Evolutionary conservation across 1,140 invertebrate species (phyloP).

Genomic region (Philopotamus ludificatus): DNA sequence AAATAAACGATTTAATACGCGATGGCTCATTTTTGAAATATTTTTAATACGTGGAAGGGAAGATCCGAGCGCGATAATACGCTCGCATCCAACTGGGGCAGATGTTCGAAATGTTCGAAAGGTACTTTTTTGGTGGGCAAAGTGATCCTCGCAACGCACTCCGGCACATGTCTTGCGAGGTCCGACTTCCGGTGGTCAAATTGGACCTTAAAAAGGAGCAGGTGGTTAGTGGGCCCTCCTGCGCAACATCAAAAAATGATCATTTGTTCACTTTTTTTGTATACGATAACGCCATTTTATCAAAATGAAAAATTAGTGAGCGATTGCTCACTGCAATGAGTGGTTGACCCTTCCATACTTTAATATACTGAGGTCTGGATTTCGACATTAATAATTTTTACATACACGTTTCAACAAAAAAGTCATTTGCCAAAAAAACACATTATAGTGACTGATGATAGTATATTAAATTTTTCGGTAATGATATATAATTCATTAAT

Average conservation of each 20-base stretch:
- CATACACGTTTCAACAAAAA: no score
- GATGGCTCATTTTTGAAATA: background rate
- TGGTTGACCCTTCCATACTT: no score
- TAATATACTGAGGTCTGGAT: no score
- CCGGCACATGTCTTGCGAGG: constrained; percentile 27
- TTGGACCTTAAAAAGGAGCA: constrained; percentile 26
- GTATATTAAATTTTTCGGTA: no score
- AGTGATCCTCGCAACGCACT: constrained; percentile 2
- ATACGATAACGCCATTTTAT: no score
- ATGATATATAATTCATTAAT: no score
- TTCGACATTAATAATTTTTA: no score
- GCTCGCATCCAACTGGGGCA: background rate
- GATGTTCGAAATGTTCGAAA: constrained; percentile 17
- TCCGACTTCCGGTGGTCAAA: constrained; percentile 26
- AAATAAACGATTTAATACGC: background rate
- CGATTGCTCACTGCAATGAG: no score
- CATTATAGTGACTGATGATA: no score
- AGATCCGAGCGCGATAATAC: constrained; percentile 14
- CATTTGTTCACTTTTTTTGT: no score
- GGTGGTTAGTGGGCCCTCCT: constrained; percentile 18
- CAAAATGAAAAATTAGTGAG: no score
- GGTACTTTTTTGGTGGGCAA: constrained; percentile 10
- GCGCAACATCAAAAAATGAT: background rate
- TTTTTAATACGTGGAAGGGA: background rate
- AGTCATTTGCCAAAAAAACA: no score